phyloP scores from a whole-genome alignment of 2,888 invertebrate species.

The Parnassius apollo region DNA sequence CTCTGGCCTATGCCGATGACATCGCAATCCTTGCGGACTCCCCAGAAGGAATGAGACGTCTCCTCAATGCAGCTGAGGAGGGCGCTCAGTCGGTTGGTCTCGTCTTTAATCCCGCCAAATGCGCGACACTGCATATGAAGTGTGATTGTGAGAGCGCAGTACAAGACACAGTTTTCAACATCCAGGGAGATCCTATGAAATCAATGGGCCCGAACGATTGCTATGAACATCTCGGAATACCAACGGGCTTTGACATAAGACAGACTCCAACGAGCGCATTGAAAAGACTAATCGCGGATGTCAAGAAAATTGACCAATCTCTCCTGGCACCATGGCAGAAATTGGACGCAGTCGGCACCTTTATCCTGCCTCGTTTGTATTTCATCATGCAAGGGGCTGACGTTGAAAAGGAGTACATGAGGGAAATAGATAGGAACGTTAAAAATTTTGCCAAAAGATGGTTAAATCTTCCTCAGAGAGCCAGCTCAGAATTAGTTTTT shows the following conservation, averaged over 20 bases:
- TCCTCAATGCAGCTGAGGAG: too few relatives aligned
- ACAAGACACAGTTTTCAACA: not conserved
- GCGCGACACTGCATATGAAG: too few relatives aligned
- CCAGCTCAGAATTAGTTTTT: conserved; percentile 6
- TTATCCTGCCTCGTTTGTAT: not conserved
- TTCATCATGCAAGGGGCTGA: conserved; percentile 4
- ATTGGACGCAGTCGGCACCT: conserved; percentile 4
- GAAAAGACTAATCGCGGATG: not conserved
- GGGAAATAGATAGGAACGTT: not conserved
- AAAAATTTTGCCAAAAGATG: conserved; percentile 2
- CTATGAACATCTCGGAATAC: conserved; percentile 31
- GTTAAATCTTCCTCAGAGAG: conserved; percentile 3
- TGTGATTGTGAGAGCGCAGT: not conserved
- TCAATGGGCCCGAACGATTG: not conserved
- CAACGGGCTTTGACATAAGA: conserved; percentile 1
- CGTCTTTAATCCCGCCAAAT: too few relatives aligned
- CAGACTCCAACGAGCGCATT: not conserved
- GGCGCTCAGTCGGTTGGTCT: too few relatives aligned
- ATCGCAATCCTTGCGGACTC: too few relatives aligned
- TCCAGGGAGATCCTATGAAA: not conserved
- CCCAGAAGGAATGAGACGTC: too few relatives aligned
- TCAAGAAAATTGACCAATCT: conserved; percentile 2
- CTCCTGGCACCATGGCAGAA: conserved; percentile 10
- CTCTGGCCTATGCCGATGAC: too few relatives aligned
- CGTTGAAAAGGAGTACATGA: conserved; percentile 2